These are phyloP conservation scores for Procambarus clarkii DNA, from an alignment of 1,140 invertebrate genomes.

Conservation along the genomic window DNA sequence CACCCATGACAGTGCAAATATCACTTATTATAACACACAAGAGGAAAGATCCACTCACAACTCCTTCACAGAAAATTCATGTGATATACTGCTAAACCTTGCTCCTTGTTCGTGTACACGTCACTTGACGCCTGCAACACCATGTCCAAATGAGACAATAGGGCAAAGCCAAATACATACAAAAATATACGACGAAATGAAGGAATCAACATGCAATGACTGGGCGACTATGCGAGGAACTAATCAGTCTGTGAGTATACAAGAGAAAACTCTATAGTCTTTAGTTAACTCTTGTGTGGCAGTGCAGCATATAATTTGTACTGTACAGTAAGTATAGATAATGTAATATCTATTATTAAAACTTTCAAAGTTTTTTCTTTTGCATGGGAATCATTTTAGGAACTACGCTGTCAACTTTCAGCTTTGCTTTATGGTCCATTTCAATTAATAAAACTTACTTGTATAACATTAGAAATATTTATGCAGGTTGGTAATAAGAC, in stretches of 20 bases:
- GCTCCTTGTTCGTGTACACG: constrained; percentile 21
- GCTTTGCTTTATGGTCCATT: too few species aligned
- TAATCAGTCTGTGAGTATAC: constrained; percentile 41
- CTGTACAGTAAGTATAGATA: too few species aligned
- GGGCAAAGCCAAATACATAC: neutral
- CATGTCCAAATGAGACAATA: neutral
- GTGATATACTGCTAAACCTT: neutral
- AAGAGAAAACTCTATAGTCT: neutral
- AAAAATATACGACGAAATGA: constrained; percentile 22
- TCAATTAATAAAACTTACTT: too few species aligned
- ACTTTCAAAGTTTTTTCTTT: too few species aligned
- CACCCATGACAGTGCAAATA: neutral
- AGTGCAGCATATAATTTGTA: too few species aligned
- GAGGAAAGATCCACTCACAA: neutral
- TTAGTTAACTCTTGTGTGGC: too few species aligned
- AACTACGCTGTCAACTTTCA: too few species aligned
- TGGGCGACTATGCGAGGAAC: constrained; percentile 37
- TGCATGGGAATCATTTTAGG: too few species aligned
- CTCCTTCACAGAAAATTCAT: neutral
- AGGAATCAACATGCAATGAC: constrained; percentile 50
- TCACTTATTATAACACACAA: neutral
- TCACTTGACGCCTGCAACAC: neutral
- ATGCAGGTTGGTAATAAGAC: too few species aligned
- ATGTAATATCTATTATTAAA: too few species aligned
- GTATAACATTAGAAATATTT: too few species aligned